Conservation (phyloP, 1,140 invertebrate genomes). For the Drosophila kanapiae region DNA sequence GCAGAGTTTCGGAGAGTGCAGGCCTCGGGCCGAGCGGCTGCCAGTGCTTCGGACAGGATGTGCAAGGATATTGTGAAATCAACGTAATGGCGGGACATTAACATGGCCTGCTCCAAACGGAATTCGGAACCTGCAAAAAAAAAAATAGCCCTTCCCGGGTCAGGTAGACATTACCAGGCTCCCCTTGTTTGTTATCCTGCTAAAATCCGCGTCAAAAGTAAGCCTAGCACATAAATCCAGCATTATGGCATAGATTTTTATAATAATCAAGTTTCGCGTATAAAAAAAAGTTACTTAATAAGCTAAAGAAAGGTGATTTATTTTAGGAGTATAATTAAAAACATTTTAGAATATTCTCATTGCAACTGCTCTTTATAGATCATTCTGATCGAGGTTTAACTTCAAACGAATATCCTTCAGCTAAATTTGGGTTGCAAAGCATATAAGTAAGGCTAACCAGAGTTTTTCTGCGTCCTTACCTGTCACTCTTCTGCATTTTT, state of each 20-base stretch:
- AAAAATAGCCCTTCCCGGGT: not conserved
- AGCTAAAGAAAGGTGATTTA: no score
- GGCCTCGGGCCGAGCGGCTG: constrained; percentile 12
- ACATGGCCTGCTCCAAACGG: constrained; percentile 58
- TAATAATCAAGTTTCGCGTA: no score
- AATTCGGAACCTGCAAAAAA: not conserved
- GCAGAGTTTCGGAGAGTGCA: constrained; percentile 37
- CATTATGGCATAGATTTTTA: not conserved
- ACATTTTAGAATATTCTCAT: no score
- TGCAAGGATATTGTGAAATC: constrained; percentile 81
- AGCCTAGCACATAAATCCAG: not conserved
- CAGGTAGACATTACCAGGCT: not conserved
- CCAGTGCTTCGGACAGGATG: constrained; percentile 61
- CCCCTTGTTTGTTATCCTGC: not conserved
- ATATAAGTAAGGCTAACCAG: not conserved
- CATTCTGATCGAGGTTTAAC: not conserved
- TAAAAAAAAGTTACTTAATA: no score
- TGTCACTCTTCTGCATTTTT: constrained; percentile 15
- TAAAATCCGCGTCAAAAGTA: not conserved
- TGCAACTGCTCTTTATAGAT: not conserved
- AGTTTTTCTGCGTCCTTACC: constrained; percentile 11
- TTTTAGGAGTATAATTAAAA: no score
- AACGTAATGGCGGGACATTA: constrained; percentile 76
- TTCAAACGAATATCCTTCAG: not conserved
- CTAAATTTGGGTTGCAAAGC: not conserved